These are phyloP conservation scores for Aplidium turbinatum DNA, from an alignment of 23 tunicate species.

Conservation along the genomic window DNA sequence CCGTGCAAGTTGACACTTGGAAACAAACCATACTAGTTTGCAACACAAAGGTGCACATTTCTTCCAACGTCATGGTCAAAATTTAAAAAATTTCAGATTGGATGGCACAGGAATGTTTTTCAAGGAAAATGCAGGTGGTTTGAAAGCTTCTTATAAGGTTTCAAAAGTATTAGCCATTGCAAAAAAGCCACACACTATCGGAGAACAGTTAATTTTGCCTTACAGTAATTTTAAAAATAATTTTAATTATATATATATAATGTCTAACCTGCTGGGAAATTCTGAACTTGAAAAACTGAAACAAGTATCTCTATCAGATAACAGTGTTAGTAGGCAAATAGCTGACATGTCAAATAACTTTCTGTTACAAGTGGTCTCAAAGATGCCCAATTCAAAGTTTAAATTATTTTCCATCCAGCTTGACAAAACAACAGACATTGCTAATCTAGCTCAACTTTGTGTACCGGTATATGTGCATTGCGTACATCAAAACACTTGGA, in stretches of 20 bases:
- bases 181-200: slow-evolving; percentile 68
- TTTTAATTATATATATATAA: too few relatives aligned
- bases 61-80: slow-evolving; percentile 64
- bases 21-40: slow-evolving; percentile 45
- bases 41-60: slow-evolving; percentile 57
- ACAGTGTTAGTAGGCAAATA: slow-evolving; percentile 54
- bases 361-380: slow-evolving; percentile 49
- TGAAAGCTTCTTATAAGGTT: slow-evolving; percentile 59
- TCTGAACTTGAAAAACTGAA: slow-evolving; percentile 53
- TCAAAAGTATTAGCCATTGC: slow-evolving; percentile 55
- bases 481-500: slow-evolving; percentile 53
- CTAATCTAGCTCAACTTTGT: slow-evolving; percentile 53
- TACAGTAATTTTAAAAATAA: slow-evolving; percentile 22
- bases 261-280: slow-evolving; percentile 37
- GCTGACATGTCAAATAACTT: slow-evolving; percentile 57
- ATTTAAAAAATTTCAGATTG: slow-evolving; percentile 42
- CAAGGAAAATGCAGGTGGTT: slow-evolving; percentile 51
- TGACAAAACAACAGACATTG: slow-evolving; percentile 43
- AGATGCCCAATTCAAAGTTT: slow-evolving; percentile 48
- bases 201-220: slow-evolving; percentile 54
- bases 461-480: slow-evolving; percentile 42
- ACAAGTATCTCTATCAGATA: slow-evolving; percentile 43
- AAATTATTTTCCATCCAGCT: slow-evolving; percentile 54
- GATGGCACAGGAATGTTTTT: slow-evolving; percentile 35
- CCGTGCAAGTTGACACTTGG: too few relatives aligned